Base-by-base conservation (phyloP, 2,888 invertebrate species). In the Parasteatoda lunata region DNA sequence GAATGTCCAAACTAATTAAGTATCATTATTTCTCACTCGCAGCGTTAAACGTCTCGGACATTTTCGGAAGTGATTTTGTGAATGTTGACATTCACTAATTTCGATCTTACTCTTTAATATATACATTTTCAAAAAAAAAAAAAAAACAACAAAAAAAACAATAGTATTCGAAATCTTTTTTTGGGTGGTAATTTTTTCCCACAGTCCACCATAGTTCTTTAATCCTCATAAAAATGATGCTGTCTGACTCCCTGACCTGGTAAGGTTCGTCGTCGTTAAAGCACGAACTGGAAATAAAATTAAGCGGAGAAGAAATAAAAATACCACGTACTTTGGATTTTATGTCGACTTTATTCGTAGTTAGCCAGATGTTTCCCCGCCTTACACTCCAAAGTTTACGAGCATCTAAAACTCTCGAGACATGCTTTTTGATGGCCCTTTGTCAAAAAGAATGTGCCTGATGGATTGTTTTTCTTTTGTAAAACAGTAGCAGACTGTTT, bases 311-410 rank as follows among this genome's bases (percentile, higher is more conserved):
- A 45, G 66, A 68, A 80, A 86, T 80, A 86, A 77, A 86, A 80
- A 78, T 76, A 76, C 85, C 85, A 86, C 80, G 80, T 86, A 86
- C 85, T 86, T 86, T 69, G 77, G 85, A 76, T 81, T 86, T 86
- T 86, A 86, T 80, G 80, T 71, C 15, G 65, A 71, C 81, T 80
- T 51, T 45, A 70, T 75, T 59, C 72, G 75, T 75, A 78, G 75
- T 76, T 75, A 85, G 79, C 71, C 78, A 84, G 84, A 30, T 73
- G 84, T 69, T 75, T 47, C 47, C 69, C 45, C 75, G 51, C 69
- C 49, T 52, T 69, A 15, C 52, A n/a, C 85, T 77, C 59, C 54
- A 69, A 49, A 15, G 49, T 86, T 86, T 86, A 86, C 76, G 85
- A 86, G 80, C 76, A 77, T 79, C 79, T 86, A 86, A 86, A 86